Evolutionary conservation across 2,888 invertebrate species (phyloP), one percentile per base, ranked within the genome.

Genomic region (Eupithecia dodoneata): DNA sequence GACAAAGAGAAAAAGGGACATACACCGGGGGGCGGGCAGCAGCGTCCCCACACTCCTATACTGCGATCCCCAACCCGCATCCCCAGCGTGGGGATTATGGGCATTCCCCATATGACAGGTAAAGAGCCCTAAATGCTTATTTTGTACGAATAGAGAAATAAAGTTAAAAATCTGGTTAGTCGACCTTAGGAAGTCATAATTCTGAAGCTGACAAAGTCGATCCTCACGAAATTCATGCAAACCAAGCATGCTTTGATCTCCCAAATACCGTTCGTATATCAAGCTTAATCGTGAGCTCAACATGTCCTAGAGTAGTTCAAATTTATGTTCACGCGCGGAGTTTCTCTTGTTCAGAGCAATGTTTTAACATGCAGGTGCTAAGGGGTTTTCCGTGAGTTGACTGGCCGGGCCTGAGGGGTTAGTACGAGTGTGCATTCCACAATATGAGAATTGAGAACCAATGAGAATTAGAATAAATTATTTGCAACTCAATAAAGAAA

Each of bases 161-260:
- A 30, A 30, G 30, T 30, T 30, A 30, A 30, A 30, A 30, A 30
- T 30, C 30, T 30, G 30, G 30, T 30, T 30, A 30, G 30, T 30
- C 30, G 30, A 30, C 30, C 30, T 30, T 30, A 30, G 30, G 30
- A 30, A 30, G 30, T 30, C 30, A 30, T 59, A 59, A 18, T 9
- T 59, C 18, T 52, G 52, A 0, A 52, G 4, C 18, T 59, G 59
- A 59, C 18, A 59, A 59, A 59, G 59, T 18, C 7, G 30, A 30
- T 63, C 30, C 63, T 30, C 63, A 63, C 63, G 63, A 12, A 63
- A 63, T 63, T 63, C 63, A 63, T 30, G 63, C 59, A 7, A 59
- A 2, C 63, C 30, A 2, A 5, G 59, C 59, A 30, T 63, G 63
- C 18, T 63, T 12, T 63, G 63, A 63, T 30, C 63, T 30, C 30